These are phyloP conservation scores for Clarias platycephalus DNA, from an alignment of 2,797 vertebrate genomes.

Conservation along the genomic window DNA sequence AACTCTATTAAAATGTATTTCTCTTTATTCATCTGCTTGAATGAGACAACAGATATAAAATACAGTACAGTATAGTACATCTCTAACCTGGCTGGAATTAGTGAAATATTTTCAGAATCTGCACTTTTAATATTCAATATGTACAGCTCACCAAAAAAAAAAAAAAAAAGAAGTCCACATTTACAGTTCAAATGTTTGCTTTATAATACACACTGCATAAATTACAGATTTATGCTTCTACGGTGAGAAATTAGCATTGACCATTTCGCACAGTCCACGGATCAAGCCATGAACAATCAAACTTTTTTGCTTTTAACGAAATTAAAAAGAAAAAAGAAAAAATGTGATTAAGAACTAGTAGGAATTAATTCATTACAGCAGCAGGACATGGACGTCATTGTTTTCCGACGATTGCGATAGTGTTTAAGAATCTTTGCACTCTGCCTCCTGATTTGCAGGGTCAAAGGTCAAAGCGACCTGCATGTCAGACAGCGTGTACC, in stretches of 20 bases:
- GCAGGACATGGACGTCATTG: neutral
- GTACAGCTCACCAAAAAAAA: conserved; percentile 14
- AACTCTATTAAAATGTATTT: neutral
- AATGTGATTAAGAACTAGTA: neutral
- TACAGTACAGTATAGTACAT: neutral
- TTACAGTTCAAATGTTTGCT: conserved; percentile 56
- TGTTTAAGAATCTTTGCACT: neutral
- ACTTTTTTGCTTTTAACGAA: neutral
- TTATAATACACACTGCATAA: conserved; percentile 52
- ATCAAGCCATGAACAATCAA: neutral
- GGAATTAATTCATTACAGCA: neutral
- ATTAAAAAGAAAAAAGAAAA: neutral
- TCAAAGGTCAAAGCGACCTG: neutral
- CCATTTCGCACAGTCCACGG: neutral
- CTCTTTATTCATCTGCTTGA: conserved; percentile 20
- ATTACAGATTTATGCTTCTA: neutral
- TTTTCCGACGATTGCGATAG: neutral
- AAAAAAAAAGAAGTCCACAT: conserved; percentile 38
- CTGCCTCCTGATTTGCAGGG: neutral
- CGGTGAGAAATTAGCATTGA: neutral
- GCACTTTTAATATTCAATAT: conserved; percentile 16
- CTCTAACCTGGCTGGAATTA: conserved; percentile 57
- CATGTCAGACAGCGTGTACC: neutral
- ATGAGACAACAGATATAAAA: neutral
- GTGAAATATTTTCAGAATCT: conserved; percentile 45